phyloP scores from a whole-genome alignment of 2,113 vertebrate species.

The Ictalurus furcatus region DNA sequence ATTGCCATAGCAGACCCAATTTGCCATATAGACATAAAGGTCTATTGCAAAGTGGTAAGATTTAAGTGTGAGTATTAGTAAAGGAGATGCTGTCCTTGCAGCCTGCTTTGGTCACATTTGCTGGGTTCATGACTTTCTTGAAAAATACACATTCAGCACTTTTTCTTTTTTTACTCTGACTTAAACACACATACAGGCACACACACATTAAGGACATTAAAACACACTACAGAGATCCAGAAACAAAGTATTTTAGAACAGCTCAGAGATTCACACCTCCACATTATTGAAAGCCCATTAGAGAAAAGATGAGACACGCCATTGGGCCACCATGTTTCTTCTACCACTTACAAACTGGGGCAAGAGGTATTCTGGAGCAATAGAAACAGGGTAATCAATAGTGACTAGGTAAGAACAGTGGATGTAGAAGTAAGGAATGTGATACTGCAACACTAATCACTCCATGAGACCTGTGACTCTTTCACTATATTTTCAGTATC shows the following conservation, averaged over 20 bases:
- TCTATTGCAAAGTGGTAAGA: neutral
- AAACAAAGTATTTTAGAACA: neutral
- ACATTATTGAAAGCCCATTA: constrained; percentile 62
- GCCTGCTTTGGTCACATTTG: constrained; percentile 10
- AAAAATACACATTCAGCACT: constrained; percentile 20
- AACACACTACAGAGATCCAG: neutral
- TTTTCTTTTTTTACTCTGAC: neutral
- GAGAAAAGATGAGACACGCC: constrained; percentile 28
- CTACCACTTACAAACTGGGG: neutral
- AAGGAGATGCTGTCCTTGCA: constrained; percentile 30
- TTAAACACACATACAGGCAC: neutral
- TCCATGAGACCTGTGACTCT: neutral
- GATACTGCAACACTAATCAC: neutral
- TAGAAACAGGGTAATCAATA: neutral
- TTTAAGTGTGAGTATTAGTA: constrained; percentile 4
- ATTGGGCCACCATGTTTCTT: neutral
- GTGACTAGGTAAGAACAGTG: neutral
- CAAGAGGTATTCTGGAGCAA: neutral
- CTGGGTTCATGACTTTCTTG: constrained; percentile 14
- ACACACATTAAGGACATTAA: neutral
- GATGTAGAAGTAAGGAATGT: neutral
- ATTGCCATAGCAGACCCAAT: neutral
- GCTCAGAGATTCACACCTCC: constrained; percentile 33
- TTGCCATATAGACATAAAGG: neutral
- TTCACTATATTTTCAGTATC: neutral